Percentiles rank a stretch among this genome's conserved stretches.
Evolutionary conservation across 37 sponge, comb jelly and placozoan genomes (phyloP).

Genomic region (Beroe forskalii): DNA sequence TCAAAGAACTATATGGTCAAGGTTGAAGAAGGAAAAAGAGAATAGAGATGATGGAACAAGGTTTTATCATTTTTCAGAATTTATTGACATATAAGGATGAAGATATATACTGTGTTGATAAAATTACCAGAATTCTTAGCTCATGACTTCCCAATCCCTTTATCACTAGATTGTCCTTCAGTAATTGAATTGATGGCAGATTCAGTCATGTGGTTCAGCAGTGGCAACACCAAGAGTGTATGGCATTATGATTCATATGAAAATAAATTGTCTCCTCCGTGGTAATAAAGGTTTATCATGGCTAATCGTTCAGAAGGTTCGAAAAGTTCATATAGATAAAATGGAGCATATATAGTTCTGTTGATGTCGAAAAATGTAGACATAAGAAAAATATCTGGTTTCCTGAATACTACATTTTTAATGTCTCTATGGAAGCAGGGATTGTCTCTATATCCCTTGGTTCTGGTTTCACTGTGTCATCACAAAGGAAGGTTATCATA

Average conservation of each 20-base stretch:
- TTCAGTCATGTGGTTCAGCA: slow-evolving; percentile 67
- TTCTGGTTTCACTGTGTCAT: slow-evolving; percentile 47
- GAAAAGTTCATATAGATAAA: slow-evolving; percentile 50
- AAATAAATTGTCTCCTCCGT: slow-evolving; percentile 63
- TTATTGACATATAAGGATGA: background rate
- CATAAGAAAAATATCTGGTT: background rate
- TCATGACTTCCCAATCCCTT: background rate
- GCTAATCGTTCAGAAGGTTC: background rate
- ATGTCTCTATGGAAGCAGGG: slow-evolving; percentile 64
- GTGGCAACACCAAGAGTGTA: slow-evolving; percentile 64
- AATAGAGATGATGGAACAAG: slow-evolving; percentile 23
- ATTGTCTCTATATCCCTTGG: slow-evolving; percentile 57
- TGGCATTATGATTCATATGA: slow-evolving; percentile 63
- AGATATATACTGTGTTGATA: slow-evolving; percentile 27
- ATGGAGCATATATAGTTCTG: slow-evolving; percentile 25
- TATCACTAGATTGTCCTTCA: background rate
- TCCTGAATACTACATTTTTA: slow-evolving; percentile 6
- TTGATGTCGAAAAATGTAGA: slow-evolving; percentile 67
- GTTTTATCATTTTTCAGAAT: background rate
- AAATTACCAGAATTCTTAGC: slow-evolving; percentile 11
- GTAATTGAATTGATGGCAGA: background rate
- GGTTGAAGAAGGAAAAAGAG: slow-evolving; percentile 63
- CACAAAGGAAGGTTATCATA: background rate
- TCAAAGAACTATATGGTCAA: background rate
- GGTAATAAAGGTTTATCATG: slow-evolving; percentile 59